Base-by-base conservation (phyloP, 2,888 invertebrate species). In the Synergus itoensis region DNA sequence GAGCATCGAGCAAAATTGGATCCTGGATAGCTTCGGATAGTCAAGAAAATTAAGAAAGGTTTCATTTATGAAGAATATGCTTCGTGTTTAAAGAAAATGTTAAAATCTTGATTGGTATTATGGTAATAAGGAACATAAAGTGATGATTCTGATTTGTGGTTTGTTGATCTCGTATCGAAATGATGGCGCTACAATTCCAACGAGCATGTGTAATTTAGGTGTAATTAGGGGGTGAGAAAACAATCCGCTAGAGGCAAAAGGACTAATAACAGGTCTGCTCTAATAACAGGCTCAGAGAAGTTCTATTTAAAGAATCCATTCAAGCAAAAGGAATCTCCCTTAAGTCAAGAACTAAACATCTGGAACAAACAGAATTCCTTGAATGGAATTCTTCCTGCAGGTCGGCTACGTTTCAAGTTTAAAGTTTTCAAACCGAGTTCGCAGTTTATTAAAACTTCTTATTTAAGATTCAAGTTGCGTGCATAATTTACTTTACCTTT, bases 301-400 rank as follows among this genome's bases (percentile, higher is more conserved):
- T 73, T 73, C 73, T 73, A 73, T 73, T 73, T 73, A 73, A 73
- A 73, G 73, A 73, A 73, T 73, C 53, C 73, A 73, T 73, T 73
- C 73, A 73, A 73, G 73, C 73, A 73, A 53, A 53, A 73, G 53
- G 73, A 73, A 73, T 73, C 73, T 73, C 73, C 48, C 36, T 69
- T 28, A 73, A 48, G 73, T 73, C 48, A 53, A 73, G 53, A 73
- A 53, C 40, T 53, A n/a, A 73, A 57, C 73, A 73, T 73, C 73
- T 73, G 73, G 73, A 57, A 57, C 73, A 57, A 73, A 73, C 53
- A 40, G 73, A 73, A 73, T 73, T 73, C 73, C 48, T 73, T 73
- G 73, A 73, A 73, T 73, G 73, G 53, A 73, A 73, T 73, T 53
- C 73, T 73, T 73, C 53, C 9, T 73, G 36, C 28, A 11, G 53